Conservation (phyloP, 2,113 vertebrate genomes). For the Eptesicus fuscus region DNA sequence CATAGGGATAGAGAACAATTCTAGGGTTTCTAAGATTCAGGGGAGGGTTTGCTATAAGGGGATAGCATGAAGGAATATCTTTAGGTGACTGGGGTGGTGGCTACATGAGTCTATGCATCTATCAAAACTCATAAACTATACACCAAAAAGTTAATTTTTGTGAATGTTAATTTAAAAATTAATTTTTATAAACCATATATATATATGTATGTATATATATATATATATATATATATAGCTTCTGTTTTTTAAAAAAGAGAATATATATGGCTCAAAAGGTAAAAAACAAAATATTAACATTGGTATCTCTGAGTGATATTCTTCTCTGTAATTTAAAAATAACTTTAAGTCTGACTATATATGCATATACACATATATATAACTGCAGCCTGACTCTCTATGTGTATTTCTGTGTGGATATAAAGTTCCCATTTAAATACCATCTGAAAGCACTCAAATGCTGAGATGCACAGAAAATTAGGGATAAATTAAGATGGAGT, state of each 20-base stretch:
- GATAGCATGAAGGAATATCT: background rate
- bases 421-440: constrained; percentile 8
- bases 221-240: background rate
- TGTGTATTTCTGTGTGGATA: background rate
- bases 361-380: background rate
- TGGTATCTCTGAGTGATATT: background rate
- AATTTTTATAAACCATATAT: background rate
- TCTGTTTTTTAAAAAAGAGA: background rate
- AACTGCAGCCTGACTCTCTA: background rate
- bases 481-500: background rate
- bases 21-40: background rate
- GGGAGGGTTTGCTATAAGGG: background rate
- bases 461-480: constrained; percentile 23
- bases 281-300: background rate
- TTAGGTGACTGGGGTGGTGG: background rate
- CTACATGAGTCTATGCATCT: background rate
- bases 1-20: background rate
- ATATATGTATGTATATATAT: background rate
- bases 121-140: background rate
- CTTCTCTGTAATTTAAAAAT: background rate
- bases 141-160: background rate
- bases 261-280: background rate
- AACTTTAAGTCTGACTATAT: background rate
- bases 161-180: background rate
- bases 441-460: background rate